Evolutionary conservation across 2,888 invertebrate genomes (phyloP), one percentile per base, ranked within the genome.

Genomic region (Phyto melanocephala): DNA sequence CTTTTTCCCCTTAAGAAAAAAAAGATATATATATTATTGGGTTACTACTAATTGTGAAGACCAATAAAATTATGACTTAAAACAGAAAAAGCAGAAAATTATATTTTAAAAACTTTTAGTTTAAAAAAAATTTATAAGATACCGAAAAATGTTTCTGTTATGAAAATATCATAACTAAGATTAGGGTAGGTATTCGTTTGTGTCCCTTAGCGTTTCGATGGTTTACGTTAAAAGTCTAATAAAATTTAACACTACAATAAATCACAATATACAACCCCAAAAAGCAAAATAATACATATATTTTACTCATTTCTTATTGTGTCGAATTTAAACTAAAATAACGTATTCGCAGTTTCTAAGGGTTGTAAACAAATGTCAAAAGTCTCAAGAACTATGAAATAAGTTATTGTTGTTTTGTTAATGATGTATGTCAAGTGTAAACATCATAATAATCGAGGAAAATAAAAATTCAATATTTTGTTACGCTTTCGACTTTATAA

Each of bases 281-380:
- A 40, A 58, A 40, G 3, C 40, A 35, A 58, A 67, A 50, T 60
- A n/a, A n/a, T n/a, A n/a, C n/a, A n/a, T 58, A 5, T n/a, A 4
- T 54, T 60, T 60, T 47, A 47, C 56, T 17, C 56, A 22, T 50
- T 35, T 63, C 33, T 28, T 42, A 54, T 52, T 72, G 50, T 52
- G 40, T 50, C 22, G 40, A 47, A 47, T n/a, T 6, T 28, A 37
- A 17, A 24, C 40, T 17, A 17, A 63, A 37, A n/a, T 1, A 6
- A 5, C 4, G 13, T 10, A 42, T 54, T 77, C 17, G n/a, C n/a
- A n/a, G n/a, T n/a, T n/a, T n/a, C 20, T 78, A 56, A 56, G 78
- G 78, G 78, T 63, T 71, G 71, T 47, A 40, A 71, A 71, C 78
- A 78, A 78, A 78, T 78, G 70, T 78, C 70, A 78, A 78, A 78